These are phyloP conservation scores for Chloroclystis v-ata DNA, from an alignment of 2,888 invertebrate genomes.

Conservation along the genomic window DNA sequence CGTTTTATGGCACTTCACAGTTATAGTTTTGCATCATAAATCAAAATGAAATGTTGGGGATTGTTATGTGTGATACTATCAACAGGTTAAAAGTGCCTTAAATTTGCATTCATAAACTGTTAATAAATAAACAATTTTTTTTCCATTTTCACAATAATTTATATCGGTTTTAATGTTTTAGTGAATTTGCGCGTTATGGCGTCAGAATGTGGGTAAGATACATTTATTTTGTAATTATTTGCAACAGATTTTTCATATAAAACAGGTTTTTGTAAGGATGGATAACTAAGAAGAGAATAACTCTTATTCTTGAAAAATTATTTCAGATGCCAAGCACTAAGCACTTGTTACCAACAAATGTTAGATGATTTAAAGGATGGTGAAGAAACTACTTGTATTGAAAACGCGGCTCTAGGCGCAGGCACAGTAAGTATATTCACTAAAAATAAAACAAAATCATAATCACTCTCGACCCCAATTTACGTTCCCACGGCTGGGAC, in stretches of 20 bases:
- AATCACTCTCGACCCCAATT: too few species aligned
- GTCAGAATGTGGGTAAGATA: conserved; percentile 38
- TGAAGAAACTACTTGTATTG: conserved; percentile 55
- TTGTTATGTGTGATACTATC: conserved; percentile 13
- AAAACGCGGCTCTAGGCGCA: conserved; percentile 53
- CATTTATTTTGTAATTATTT: too few species aligned
- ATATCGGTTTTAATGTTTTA: too few species aligned
- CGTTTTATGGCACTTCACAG: conserved; percentile 1
- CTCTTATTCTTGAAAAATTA: too few species aligned
- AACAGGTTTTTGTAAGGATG: too few species aligned
- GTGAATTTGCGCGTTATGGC: conserved; percentile 13
- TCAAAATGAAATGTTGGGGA: conserved; percentile 46
- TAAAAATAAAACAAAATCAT: too few species aligned
- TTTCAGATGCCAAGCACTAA: conserved; percentile 50
- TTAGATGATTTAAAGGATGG: conserved; percentile 37
- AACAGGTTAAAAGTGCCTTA: conserved; percentile 5
- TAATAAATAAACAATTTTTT: too few species aligned
- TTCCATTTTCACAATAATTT: too few species aligned
- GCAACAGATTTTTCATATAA: too few species aligned
- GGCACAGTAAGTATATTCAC: conserved; percentile 57
- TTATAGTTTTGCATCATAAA: neutral
- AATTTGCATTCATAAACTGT: neutral
- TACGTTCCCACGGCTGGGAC: too few species aligned
- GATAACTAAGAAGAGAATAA: too few species aligned
- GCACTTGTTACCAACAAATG: conserved; percentile 53